A percentile compares a stretch with the other conserved stretches of the same genome.
phyloP scores from a whole-genome alignment of 92 coral and sea anemone species.

The Porites divaricata region DNA sequence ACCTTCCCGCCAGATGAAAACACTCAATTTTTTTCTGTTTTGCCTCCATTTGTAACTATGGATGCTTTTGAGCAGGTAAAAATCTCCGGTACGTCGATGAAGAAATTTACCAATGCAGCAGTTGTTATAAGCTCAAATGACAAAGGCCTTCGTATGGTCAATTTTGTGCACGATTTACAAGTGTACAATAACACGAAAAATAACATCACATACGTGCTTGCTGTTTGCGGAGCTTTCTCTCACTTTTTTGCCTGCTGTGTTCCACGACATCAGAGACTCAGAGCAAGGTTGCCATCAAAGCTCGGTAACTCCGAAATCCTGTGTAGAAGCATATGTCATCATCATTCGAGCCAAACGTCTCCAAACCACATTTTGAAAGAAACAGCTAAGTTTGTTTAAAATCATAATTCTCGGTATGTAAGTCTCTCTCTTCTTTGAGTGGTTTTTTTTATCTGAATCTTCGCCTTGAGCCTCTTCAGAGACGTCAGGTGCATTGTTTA shows the following conservation, averaged over 20 bases:
- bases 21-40: not conserved
- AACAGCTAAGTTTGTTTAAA: too few relatives aligned
- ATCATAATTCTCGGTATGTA: too few relatives aligned
- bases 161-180: constrained; percentile 40
- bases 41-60: constrained; percentile 40
- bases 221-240: not conserved
- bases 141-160: constrained; percentile 32
- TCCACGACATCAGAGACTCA: constrained; percentile 34
- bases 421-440: too few relatives aligned
- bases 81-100: constrained; percentile 13
- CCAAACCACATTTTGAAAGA: too few relatives aligned
- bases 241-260: constrained; percentile 18
- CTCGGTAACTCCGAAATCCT: not conserved
- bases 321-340: too few relatives aligned
- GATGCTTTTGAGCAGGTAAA: constrained; percentile 37
- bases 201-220: constrained; percentile 29
- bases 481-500: too few relatives aligned
- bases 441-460: too few relatives aligned
- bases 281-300: constrained; percentile 33
- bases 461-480: too few relatives aligned
- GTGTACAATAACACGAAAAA: constrained; percentile 27
- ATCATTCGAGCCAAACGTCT: too few relatives aligned
- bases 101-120: constrained; percentile 30
- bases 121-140: constrained; percentile 37
- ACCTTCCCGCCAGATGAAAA: constrained; percentile 2